Conservation (phyloP, 2,888 invertebrate genomes). For the Dichetophora obliterata region DNA sequence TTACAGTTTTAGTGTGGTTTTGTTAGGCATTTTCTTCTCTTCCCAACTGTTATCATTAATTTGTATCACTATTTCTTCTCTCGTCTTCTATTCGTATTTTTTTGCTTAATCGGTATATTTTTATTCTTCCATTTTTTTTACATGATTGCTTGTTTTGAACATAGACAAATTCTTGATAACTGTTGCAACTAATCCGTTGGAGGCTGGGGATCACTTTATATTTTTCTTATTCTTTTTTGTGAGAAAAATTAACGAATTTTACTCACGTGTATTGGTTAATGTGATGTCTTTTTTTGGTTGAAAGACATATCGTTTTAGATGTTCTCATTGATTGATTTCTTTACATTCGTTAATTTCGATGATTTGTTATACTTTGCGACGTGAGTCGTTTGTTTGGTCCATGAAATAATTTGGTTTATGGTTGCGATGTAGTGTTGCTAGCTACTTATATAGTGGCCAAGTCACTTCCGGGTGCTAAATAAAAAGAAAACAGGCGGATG, state of each 20-base stretch:
- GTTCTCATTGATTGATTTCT: slow-evolving; percentile 13
- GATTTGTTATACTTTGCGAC: slow-evolving; percentile 17
- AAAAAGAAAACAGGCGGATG: too few species aligned
- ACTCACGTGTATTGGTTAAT: background rate
- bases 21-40: slow-evolving; percentile 2
- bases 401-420: background rate
- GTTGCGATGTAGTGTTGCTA: background rate
- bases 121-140: background rate
- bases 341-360: slow-evolving; percentile 20
- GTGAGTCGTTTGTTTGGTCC: background rate
- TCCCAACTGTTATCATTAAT: background rate
- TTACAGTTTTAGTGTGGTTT: slow-evolving; percentile 3
- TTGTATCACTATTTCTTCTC: background rate
- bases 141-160: too few species aligned
- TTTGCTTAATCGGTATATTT: background rate
- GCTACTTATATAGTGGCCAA: background rate
- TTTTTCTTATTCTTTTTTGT: background rate
- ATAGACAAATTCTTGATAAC: too few species aligned
- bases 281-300: too few species aligned
- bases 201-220: too few species aligned
- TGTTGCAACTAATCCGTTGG: too few species aligned
- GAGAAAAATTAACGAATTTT: background rate
- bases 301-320: background rate
- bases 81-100: background rate
- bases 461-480: too few species aligned